These are phyloP conservation scores for Paralinhomoeus sp. DNA, from an alignment of 2,888 invertebrate genomes.

Conservation along the genomic window DNA sequence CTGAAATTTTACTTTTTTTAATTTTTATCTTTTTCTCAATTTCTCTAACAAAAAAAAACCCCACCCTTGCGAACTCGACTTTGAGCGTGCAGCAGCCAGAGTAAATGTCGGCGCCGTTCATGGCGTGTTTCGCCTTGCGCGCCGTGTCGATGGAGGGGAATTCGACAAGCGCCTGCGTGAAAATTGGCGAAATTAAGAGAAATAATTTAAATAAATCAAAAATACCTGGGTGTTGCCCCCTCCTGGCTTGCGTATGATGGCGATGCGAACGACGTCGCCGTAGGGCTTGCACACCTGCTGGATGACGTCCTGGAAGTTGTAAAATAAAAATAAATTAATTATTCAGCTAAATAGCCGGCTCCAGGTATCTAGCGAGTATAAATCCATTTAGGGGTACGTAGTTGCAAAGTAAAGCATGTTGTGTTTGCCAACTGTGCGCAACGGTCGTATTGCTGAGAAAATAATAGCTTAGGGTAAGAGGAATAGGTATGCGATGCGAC, in stretches of 20 bases:
- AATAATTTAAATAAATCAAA: constrained; percentile 2
- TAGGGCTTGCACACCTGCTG: constrained; percentile 85
- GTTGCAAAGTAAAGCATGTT: no score
- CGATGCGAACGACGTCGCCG: constrained; percentile 85
- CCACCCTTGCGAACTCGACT: constrained; percentile 95
- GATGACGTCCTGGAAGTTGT: constrained; percentile 61
- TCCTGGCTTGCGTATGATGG: constrained; percentile 44
- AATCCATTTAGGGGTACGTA: no score
- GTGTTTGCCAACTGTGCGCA: no score
- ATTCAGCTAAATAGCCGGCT: no score
- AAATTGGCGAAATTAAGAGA: no score
- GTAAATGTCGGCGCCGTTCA: constrained; percentile 96
- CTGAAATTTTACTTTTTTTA: constrained; percentile 9
- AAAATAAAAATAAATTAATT: constrained; percentile 1
- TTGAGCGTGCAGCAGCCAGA: constrained; percentile 96
- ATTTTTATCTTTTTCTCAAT: neutral
- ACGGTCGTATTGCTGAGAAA: no score
- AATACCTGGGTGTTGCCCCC: constrained; percentile 8
- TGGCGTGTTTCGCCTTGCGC: constrained; percentile 59
- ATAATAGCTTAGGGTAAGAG: no score
- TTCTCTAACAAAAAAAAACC: constrained; percentile 1
- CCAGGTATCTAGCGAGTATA: no score
- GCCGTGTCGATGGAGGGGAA: constrained; percentile 85
- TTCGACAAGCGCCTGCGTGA: constrained; percentile 22
- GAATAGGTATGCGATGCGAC: no score